These are phyloP conservation scores for Hypsibius dujardini DNA, from an alignment of 1,140 invertebrate species.

Conservation along the genomic window DNA sequence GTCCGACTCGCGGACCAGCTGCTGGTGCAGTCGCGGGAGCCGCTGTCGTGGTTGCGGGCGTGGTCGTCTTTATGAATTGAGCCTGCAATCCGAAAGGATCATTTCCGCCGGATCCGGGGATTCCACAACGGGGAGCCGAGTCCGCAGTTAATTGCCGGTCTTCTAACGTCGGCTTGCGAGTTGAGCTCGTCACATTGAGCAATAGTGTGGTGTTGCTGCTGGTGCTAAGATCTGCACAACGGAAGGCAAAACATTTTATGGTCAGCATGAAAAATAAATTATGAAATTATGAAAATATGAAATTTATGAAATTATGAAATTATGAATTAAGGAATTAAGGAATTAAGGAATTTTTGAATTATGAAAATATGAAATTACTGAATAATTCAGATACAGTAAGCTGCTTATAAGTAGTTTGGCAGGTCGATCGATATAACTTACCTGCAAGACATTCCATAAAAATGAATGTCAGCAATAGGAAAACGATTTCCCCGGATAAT, in stretches of 20 bases:
- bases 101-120: not conserved
- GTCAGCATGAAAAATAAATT: not conserved
- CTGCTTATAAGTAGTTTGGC: too few relatives aligned
- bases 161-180: not conserved
- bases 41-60: not conserved
- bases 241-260: not conserved
- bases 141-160: not conserved
- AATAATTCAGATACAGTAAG: too few relatives aligned
- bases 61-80: not conserved
- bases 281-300: too few relatives aligned
- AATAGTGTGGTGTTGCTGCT: not conserved
- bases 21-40: not conserved
- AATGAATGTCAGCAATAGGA: too few relatives aligned
- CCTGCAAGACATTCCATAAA: too few relatives aligned
- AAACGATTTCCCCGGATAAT: too few relatives aligned
- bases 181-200: too few relatives aligned
- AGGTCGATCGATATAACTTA: too few relatives aligned
- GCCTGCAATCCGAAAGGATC: not conserved
- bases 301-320: too few relatives aligned
- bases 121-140: not conserved
- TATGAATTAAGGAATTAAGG: too few relatives aligned
- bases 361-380: too few relatives aligned
- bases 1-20: not conserved
- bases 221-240: slow-evolving; percentile 5
- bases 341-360: too few relatives aligned